Conservation (phyloP, 1,140 invertebrate genomes). For the Proales similis region DNA sequence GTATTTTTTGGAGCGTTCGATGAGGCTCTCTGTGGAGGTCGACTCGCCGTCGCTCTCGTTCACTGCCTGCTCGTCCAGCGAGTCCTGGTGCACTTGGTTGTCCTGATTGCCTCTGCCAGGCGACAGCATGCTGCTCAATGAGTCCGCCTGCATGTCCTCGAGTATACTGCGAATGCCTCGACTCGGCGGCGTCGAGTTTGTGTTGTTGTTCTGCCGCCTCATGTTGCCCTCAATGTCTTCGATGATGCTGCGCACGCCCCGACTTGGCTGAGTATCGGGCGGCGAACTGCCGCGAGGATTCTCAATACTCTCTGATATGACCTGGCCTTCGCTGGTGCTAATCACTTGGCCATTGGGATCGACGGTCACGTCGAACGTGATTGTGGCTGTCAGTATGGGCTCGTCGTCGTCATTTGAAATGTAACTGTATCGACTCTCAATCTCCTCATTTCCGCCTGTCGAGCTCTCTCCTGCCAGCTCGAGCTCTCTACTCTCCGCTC, state of each 20-base stretch:
- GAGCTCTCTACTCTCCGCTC: too few relatives aligned
- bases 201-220: too few relatives aligned
- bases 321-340: conserved; percentile 14
- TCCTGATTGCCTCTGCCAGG: neutral
- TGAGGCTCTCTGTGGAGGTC: conserved; percentile 19
- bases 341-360: conserved; percentile 35
- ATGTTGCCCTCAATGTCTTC: too few relatives aligned
- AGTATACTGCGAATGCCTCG: neutral
- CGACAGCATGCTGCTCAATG: neutral
- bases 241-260: neutral
- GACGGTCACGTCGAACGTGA: conserved; percentile 34
- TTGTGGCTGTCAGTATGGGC: conserved; percentile 33
- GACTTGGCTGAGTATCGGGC: conserved; percentile 1
- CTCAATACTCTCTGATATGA: conserved; percentile 28
- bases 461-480: too few relatives aligned
- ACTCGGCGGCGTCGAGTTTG: conserved; percentile 2
- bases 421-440: conserved; percentile 20
- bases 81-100: neutral
- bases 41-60: conserved; percentile 7
- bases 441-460: too few relatives aligned
- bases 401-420: conserved; percentile 14
- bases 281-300: too few relatives aligned
- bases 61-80: neutral
- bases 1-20: conserved; percentile 34
- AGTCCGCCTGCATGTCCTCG: neutral